Conservation (phyloP, 2,888 invertebrate genomes). For the Spisula solida region DNA sequence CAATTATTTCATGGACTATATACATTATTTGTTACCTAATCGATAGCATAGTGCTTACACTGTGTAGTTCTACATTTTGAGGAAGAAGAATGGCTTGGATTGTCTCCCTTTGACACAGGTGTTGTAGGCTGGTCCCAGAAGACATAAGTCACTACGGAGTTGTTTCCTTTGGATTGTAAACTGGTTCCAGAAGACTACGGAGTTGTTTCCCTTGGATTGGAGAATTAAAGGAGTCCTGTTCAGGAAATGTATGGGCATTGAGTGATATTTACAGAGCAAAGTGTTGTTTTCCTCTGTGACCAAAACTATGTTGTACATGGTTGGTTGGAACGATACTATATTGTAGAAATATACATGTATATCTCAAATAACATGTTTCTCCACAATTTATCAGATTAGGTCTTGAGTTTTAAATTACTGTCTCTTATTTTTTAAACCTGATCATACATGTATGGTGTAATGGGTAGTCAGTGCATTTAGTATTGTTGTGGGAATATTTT, state of each 20-base stretch:
- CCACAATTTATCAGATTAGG: not conserved
- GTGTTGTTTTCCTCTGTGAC: not conserved
- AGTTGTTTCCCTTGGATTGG: conserved; percentile 32
- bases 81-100: not conserved
- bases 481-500: not conserved
- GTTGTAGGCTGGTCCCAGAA: not conserved
- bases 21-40: conserved; percentile 62
- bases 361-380: not conserved
- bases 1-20: conserved; percentile 68
- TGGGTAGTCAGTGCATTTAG: not conserved
- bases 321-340: not conserved
- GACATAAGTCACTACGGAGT: not conserved
- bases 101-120: conserved; percentile 22
- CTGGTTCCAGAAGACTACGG: not conserved
- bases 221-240: not conserved
- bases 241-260: not conserved
- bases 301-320: not conserved
- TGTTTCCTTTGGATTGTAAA: conserved; percentile 22
- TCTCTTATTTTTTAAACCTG: not conserved
- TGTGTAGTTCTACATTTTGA: not conserved
- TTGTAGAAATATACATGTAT: not conserved
- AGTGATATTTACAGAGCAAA: not conserved
- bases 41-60: conserved; percentile 42
- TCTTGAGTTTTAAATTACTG: not conserved
- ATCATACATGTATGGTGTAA: not conserved